These are phyloP conservation scores for Candidula unifasciata DNA, from an alignment of 2,888 invertebrate species.

Conservation along the genomic window DNA sequence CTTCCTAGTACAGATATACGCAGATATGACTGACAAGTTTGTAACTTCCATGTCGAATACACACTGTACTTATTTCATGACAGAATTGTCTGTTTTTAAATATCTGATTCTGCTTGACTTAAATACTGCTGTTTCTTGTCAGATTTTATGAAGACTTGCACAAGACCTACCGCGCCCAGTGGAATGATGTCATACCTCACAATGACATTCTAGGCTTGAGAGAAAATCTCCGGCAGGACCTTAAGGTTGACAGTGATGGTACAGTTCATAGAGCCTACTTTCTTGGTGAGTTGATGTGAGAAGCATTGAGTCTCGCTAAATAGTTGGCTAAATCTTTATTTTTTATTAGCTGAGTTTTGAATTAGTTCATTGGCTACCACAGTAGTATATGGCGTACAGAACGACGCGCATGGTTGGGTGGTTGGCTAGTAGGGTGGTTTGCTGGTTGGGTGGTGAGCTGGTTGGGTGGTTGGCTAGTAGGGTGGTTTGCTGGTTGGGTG, in stretches of 20 bases:
- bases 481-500: no score
- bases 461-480: no score
- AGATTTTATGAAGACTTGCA: constrained; percentile 17
- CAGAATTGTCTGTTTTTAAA: neutral
- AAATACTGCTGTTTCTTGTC: neutral
- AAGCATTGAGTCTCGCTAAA: neutral
- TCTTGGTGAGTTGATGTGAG: neutral
- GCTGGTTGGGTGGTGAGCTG: no score
- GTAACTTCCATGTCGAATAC: no score
- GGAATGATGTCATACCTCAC: neutral
- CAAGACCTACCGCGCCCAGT: neutral
- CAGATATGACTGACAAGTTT: no score
- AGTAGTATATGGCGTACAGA: no score
- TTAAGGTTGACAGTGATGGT: neutral
- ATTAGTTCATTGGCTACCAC: no score
- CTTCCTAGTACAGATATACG: no score
- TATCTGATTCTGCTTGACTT: neutral
- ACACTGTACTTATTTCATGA: neutral
- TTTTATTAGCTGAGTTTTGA: no score
- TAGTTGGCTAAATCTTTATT: no score
- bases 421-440: no score
- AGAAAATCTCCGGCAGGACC: constrained; percentile 10
- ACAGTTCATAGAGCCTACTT: constrained; percentile 4
- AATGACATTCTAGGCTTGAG: neutral
- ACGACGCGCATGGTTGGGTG: no score